Evolutionary conservation across 1,140 invertebrate genomes (phyloP), one percentile per base, ranked within the genome.

Genomic region (Trichogramma pretiosum): DNA sequence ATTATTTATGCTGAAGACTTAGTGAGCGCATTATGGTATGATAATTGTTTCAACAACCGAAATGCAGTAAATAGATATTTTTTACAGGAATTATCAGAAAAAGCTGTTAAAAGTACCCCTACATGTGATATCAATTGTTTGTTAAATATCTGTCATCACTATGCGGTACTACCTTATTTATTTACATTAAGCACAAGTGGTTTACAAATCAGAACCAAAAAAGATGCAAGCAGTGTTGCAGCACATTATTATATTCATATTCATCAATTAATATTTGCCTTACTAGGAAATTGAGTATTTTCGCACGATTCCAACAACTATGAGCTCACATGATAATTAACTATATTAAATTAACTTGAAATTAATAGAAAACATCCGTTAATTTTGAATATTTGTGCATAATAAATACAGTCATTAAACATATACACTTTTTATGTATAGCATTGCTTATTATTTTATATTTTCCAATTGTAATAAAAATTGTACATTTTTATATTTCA

Each of bases 141-240:
- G 18, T 43, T 66, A 11, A 63, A 52, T 48, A 58, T 67, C 35
- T 41, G 16, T 22, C 56, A 60, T 38, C 65, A 67, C 50, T 55
- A 53, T 33, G 60, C 63, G 11, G 18, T 63, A 19, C 37, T 67
- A 34, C 53, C 58, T 14, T 63, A 62, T 23, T 56, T 52, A n/a
- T 57, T 30, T 22, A 41, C 39, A 37, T 34, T 66, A 16, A 58
- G 13, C 5, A 41, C 36, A 14, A 37, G 28, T 18, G 59, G 58
- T 4, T 5, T 65, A 4, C 17, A 47, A 2, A 55, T 64, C 23
- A 45, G 19, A 10, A 57, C 56, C 30, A 59, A 60, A 40, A 38
- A 56, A 33, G 53, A 58, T 52, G 48, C 54, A 16, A 40, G 46
- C 7, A 32, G 17, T 16, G 32, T 62, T 26, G 57, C 58, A n/a